Conservation (phyloP, 2,888 invertebrate species). For the Auanema sp. region DNA sequence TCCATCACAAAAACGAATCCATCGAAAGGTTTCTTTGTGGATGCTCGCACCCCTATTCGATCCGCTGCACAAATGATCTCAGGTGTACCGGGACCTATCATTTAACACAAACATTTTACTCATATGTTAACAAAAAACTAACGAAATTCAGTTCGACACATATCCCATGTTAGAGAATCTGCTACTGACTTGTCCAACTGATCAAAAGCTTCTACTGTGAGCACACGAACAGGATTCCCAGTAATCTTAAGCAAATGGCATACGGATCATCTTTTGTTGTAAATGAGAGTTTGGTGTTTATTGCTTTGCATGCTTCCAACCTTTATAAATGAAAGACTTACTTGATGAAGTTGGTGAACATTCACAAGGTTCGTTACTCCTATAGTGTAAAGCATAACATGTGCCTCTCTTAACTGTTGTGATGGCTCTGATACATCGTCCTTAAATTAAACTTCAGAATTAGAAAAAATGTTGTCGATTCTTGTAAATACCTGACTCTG, state of each 20-base stretch:
- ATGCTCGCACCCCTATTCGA: constrained; percentile 62
- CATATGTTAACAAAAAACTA: constrained; percentile 16
- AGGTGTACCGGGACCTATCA: constrained; percentile 59
- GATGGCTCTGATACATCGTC: constrained; percentile 60
- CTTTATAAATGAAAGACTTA: constrained; percentile 7
- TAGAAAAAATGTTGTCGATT: too few relatives aligned
- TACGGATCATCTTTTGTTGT: background rate
- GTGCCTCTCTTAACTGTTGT: constrained; percentile 56
- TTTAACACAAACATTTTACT: constrained; percentile 1
- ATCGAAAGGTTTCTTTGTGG: constrained; percentile 62
- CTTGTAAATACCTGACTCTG: constrained; percentile 63
- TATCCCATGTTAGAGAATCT: constrained; percentile 61
- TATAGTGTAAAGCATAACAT: constrained; percentile 65
- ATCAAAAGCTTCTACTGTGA: constrained; percentile 62
- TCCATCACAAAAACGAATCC: constrained; percentile 63
- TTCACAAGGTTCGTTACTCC: constrained; percentile 64
- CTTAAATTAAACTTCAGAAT: constrained; percentile 19
- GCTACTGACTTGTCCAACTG: constrained; percentile 58
- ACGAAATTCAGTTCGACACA: constrained; percentile 63
- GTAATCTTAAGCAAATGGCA: constrained; percentile 47
- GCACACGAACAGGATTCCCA: constrained; percentile 59
- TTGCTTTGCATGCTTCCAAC: background rate
- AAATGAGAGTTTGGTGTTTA: constrained; percentile 4
- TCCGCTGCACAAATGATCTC: constrained; percentile 63
- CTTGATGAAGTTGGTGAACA: constrained; percentile 62